Base-by-base conservation (phyloP, 2,113 vertebrate genomes). In the Oreochromis niloticus region DNA sequence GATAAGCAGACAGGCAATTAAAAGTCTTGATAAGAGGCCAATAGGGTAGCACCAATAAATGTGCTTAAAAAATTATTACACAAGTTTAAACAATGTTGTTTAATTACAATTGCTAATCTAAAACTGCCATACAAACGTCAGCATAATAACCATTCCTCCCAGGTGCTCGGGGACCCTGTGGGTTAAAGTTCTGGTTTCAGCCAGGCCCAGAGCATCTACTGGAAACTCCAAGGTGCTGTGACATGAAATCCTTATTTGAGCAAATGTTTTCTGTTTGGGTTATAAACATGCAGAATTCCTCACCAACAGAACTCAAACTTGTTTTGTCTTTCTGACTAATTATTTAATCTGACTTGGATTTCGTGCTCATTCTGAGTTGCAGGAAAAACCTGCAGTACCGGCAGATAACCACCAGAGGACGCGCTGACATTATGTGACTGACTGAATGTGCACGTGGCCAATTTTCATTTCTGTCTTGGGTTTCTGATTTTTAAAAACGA, bases 1-100 rank as follows among this genome's bases (percentile, higher is more conserved):
- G 27, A 9, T 0, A 3, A 59, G 27, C 7, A 16, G 27, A 6
- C 13, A 32, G 27, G 7, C 56, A 1, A 9, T 16, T 16, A 16
- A 2, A 3, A 2, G 27, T 59, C 56, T 59, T 16, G 56, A 59
- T 59, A 41, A 41, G 39, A 41, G 9, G 39, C 9, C 39, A 41
- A 41, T 41, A 41, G 10, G 9, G 39, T 41, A 9, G 39, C 39
- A 41, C 39, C 39, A 11, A 41, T 41, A 41, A 41, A 41, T 41
- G 39, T 41, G 39, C 39, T 10, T 41, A 41, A 41, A 41, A 39
- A 41, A 10, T 10, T 10, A 41, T 41, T 41, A 10, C 39, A 41
- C 9, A 41, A 41, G 9, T 41, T 41, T 41, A 41, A 41, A 11
- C 9, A 41, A 41, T 10, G 2, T 41, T 2, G 9, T 41, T 41